Base-by-base conservation (phyloP, 2,888 invertebrate species). In the Muscina levida region DNA sequence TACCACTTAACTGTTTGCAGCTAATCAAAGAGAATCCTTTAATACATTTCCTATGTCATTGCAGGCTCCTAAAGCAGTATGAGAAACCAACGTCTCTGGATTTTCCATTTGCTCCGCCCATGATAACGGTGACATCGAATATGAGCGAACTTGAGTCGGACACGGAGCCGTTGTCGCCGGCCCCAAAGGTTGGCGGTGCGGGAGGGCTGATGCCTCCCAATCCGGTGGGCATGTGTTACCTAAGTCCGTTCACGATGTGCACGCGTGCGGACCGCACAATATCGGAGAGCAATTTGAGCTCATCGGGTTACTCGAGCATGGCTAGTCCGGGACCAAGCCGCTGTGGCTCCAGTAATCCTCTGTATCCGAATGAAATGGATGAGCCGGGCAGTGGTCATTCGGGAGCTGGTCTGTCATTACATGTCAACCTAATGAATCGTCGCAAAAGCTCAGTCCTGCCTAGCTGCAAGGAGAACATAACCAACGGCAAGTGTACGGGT, bases 221-320 rank as follows among this genome's bases (percentile, higher is more conserved):
- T 72, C 86, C 90, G 42, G 87, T 89, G 13, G 91, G 92, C 51
- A 95, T 95, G 94, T 94, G 94, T 84, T 95, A 95, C 87, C 89
- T 96, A 15, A 95, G 95, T 88, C 96, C 96, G 0, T 95, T 95
- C 88, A 93, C 95, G 0, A 94, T 95, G 92, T 93, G 94, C 56
- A 92, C 93, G 0, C 91, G 94, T 83, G 93, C 93, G 13, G 95
- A 95, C 86, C 92, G 95, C 84, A 95, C 94, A 1, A 95, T 95
- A 13, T 96, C 96, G 0, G 95, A 96, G 90, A 95, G 95, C 1
- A 96, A 96, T 89, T 91, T 96, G 48, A 95, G 95, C 82, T 95
- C 96, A 8, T 96, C 95, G 0, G 96, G 96, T 8, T 96, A 96
- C 88, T 95, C 95, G 83, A 96, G 95, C 1, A 95, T 96, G 94